Conservation (phyloP, 2,113 vertebrate species). For the Chrysemys picta region DNA sequence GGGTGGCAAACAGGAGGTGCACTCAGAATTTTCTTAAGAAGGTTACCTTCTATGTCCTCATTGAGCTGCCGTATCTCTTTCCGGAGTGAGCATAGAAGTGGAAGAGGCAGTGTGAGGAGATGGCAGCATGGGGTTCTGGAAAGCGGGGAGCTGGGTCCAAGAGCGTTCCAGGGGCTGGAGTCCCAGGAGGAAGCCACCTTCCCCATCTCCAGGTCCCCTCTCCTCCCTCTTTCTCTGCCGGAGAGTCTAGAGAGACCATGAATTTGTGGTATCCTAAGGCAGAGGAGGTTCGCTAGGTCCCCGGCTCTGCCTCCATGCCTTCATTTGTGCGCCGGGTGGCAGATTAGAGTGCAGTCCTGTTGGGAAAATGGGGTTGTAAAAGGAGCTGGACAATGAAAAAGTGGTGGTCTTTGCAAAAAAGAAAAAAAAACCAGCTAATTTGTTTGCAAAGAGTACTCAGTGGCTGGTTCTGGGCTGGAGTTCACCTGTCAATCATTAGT, state of each 20-base stretch:
- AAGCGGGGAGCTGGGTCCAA: background rate
- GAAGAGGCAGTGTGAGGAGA: background rate
- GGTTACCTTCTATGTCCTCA: background rate
- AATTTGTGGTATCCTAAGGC: background rate
- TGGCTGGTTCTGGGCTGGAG: background rate
- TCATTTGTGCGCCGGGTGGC: background rate
- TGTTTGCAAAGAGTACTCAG: rapidly evolving
- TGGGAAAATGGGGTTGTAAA: rapidly evolving
- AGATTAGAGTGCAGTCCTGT: background rate
- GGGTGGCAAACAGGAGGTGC: background rate
- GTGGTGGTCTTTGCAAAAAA: background rate
- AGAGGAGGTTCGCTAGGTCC: background rate
- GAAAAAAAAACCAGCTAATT: background rate
- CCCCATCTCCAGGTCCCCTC: background rate
- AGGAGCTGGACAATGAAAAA: rapidly evolving
- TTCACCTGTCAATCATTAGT: background rate
- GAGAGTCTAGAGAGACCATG: background rate
- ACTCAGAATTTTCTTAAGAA: background rate
- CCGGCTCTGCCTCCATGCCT: background rate
- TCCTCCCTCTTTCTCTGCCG: background rate
- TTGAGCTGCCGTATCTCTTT: background rate
- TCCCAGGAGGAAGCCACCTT: background rate
- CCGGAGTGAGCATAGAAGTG: background rate
- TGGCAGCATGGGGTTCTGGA: background rate
- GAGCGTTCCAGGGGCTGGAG: background rate